Evolutionary conservation across 2,888 invertebrate genomes (phyloP).

Genomic region (Xylocampa areola): DNA sequence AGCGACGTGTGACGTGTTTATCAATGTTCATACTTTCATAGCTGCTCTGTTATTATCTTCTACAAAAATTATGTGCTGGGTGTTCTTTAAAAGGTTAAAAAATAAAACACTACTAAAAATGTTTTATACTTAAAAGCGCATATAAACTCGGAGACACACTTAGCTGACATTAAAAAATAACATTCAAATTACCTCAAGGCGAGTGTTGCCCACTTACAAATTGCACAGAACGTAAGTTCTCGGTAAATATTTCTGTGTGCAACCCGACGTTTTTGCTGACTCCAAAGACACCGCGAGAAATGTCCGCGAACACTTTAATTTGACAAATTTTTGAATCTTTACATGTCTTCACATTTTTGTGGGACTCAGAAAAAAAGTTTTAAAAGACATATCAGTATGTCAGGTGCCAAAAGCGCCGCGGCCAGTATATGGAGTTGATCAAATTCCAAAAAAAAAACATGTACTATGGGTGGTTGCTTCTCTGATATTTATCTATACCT

Average conservation of each 20-base stretch:
- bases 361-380: conserved; percentile 14
- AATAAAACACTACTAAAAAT: too few relatives aligned
- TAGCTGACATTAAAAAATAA: conserved; percentile 39
- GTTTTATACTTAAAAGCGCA: conserved; percentile 12
- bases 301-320: conserved; percentile 59
- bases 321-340: conserved; percentile 60
- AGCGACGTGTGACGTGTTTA: too few relatives aligned
- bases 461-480: too few relatives aligned
- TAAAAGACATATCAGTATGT: conserved; percentile 11
- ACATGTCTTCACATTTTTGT: conserved; percentile 33
- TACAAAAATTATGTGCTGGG: too few relatives aligned
- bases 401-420: conserved; percentile 21
- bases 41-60: too few relatives aligned
- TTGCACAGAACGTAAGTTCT: conserved; percentile 55
- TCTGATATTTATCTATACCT: too few relatives aligned
- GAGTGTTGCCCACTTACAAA: conserved; percentile 50
- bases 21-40: too few relatives aligned
- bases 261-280: conserved; percentile 40
- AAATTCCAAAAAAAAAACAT: conserved; percentile 1
- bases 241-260: conserved; percentile 49
- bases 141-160: conserved; percentile 32
- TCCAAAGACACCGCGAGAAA: conserved; percentile 47
- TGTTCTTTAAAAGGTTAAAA: neutral
- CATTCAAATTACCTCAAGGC: conserved; percentile 42
- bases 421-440: conserved; percentile 14